Conservation (phyloP, 1,140 invertebrate species). For the Drosophila lowei region DNA sequence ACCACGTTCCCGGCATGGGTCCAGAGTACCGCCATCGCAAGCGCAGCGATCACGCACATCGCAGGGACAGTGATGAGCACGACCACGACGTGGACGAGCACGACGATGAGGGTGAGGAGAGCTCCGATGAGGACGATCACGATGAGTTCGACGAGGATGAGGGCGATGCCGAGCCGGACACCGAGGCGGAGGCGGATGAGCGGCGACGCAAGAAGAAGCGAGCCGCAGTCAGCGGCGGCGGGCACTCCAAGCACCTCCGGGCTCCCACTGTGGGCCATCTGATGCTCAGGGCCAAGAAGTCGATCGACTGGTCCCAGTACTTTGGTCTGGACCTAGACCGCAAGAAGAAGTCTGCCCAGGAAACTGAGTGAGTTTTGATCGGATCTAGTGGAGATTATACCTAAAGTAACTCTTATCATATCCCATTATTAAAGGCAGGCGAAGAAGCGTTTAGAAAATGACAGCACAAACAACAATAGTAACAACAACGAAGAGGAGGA, state of each 20-base stretch:
- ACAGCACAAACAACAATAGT: slow-evolving; percentile 33
- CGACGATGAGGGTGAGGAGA: slow-evolving; percentile 78
- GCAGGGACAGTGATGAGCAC: slow-evolving; percentile 69
- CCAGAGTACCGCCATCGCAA: slow-evolving; percentile 66
- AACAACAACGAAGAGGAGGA: slow-evolving; percentile 32
- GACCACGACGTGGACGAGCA: slow-evolving; percentile 84
- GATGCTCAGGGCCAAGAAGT: slow-evolving; percentile 86
- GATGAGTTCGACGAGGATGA: slow-evolving; percentile 84
- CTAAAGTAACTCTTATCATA: not conserved
- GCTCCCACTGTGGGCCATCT: slow-evolving; percentile 57
- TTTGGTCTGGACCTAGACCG: slow-evolving; percentile 93
- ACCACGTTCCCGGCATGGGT: slow-evolving; percentile 35
- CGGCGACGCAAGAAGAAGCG: slow-evolving; percentile 77
- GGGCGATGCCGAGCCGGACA: slow-evolving; percentile 66
- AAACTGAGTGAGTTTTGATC: slow-evolving; percentile 48
- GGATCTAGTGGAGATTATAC: too few species aligned
- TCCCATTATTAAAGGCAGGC: slow-evolving; percentile 3
- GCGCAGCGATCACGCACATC: slow-evolving; percentile 75
- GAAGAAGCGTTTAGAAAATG: slow-evolving; percentile 50
- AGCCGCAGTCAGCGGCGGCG: slow-evolving; percentile 29
- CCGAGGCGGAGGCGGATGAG: slow-evolving; percentile 75
- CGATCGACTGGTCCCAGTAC: slow-evolving; percentile 92
- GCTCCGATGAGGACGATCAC: slow-evolving; percentile 83
- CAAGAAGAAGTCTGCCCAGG: slow-evolving; percentile 85
- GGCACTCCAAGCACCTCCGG: slow-evolving; percentile 43